These are phyloP conservation scores for Ptilodon capucinus DNA, from an alignment of 2,888 invertebrate genomes.

Conservation along the genomic window DNA sequence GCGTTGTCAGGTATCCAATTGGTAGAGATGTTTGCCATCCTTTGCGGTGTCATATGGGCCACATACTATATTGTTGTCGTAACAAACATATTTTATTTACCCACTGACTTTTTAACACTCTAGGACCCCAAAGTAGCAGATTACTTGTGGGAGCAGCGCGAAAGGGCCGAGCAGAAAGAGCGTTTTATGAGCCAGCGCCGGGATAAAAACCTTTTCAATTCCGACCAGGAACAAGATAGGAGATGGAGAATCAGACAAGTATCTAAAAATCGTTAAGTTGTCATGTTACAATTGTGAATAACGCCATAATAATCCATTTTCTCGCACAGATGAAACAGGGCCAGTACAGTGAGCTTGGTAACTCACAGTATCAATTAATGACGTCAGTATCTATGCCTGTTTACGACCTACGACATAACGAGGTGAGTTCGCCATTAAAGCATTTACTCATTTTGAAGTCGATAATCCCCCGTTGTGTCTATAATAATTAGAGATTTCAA, in stretches of 20 bases:
- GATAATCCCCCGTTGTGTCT: constrained; percentile 25
- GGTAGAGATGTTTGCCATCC: too few species aligned
- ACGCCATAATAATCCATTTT: constrained; percentile 1
- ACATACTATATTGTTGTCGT: too few species aligned
- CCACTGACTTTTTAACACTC: background rate
- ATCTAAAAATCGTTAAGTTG: constrained; percentile 1
- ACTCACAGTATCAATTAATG: constrained; percentile 90
- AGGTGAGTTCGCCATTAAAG: constrained; percentile 82
- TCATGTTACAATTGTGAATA: background rate
- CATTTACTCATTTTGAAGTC: constrained; percentile 20
- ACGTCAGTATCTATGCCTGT: constrained; percentile 97
- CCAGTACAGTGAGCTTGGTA: constrained; percentile 83
- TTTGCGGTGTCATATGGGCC: too few species aligned
- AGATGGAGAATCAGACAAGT: constrained; percentile 80
- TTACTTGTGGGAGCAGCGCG: constrained; percentile 93
- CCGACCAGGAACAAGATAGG: constrained; percentile 85
- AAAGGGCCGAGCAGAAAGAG: constrained; percentile 90
- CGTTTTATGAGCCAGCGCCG: constrained; percentile 86
- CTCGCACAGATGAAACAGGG: constrained; percentile 81
- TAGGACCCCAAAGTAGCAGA: constrained; percentile 95
- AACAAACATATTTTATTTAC: background rate
- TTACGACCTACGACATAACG: constrained; percentile 92
- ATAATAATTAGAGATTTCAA: too few species aligned
- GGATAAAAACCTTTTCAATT: constrained; percentile 82
- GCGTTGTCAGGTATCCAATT: too few species aligned